Conservation (phyloP, 2,113 vertebrate species). For the Macquaria ambigua region DNA sequence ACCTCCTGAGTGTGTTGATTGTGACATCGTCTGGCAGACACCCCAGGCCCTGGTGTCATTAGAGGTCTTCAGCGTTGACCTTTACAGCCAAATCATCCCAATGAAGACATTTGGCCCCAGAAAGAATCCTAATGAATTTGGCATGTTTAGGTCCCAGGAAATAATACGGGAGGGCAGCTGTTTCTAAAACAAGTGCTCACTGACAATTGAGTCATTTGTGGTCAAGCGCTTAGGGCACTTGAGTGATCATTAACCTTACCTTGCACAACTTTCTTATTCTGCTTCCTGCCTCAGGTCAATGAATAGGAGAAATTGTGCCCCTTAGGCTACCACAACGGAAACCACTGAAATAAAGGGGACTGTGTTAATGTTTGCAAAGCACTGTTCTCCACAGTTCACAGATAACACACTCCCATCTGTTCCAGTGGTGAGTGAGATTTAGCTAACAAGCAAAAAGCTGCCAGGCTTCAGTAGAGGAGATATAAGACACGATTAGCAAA, state of each 20-base stretch:
- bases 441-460: conserved; percentile 45
- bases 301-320: conserved; percentile 33
- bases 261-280: conserved; percentile 34
- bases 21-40: conserved; percentile 72
- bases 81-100: conserved; percentile 71
- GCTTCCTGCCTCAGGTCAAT: conserved; percentile 45
- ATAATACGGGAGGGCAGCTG: conserved; percentile 18
- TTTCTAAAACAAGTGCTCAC: conserved; percentile 25
- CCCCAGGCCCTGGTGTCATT: conserved; percentile 57
- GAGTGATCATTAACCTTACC: conserved; percentile 58
- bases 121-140: conserved; percentile 70
- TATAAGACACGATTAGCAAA: conserved; percentile 56
- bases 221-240: conserved; percentile 20
- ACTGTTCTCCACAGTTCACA: conserved; percentile 25
- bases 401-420: conserved; percentile 32
- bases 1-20: conserved; percentile 64
- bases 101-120: conserved; percentile 63
- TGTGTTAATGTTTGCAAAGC: conserved; percentile 48
- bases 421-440: conserved; percentile 45
- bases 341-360: conserved; percentile 24
- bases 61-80: conserved; percentile 71
- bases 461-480: conserved; percentile 36
- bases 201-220: conserved; percentile 44
- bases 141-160: conserved; percentile 15
- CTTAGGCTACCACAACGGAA: conserved; percentile 32